Evolutionary conservation across 1,140 invertebrate genomes (phyloP).

Genomic region (Lepidurus packardi): DNA sequence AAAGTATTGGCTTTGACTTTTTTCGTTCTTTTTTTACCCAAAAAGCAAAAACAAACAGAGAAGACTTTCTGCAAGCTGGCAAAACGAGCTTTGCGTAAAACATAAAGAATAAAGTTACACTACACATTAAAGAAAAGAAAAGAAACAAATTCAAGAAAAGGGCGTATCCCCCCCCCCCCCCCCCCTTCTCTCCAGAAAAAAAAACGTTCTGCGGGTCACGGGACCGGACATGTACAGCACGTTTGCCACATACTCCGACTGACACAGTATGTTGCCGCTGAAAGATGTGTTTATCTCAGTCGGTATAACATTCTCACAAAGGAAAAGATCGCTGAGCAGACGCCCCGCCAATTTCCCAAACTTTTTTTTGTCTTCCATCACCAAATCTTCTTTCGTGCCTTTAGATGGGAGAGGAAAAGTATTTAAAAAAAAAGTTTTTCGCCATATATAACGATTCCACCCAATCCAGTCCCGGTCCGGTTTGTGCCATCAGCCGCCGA

Average conservation of each 20-base stretch:
- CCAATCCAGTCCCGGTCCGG: background rate
- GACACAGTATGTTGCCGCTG: conserved; percentile 13
- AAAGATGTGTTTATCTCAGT: conserved; percentile 19
- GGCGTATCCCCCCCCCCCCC: background rate
- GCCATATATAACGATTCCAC: conserved; percentile 10
- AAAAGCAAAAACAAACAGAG: no score
- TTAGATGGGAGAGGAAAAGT: no score
- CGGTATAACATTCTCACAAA: conserved; percentile 17
- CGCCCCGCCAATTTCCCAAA: background rate
- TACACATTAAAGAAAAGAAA: no score
- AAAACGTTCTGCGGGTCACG: conserved; percentile 4
- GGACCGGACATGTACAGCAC: background rate
- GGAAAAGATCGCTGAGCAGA: conserved; percentile 16
- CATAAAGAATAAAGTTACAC: no score
- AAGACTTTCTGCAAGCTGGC: no score
- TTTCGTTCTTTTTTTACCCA: no score
- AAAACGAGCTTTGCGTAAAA: no score
- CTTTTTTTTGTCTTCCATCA: background rate
- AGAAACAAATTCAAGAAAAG: background rate
- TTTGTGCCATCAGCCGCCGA: background rate
- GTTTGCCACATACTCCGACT: background rate
- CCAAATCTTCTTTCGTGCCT: background rate
- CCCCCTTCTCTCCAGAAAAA: background rate
- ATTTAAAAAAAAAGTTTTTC: background rate
- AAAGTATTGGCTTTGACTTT: no score